Conservation (phyloP, 1,140 invertebrate genomes). For the Formica exsecta region DNA sequence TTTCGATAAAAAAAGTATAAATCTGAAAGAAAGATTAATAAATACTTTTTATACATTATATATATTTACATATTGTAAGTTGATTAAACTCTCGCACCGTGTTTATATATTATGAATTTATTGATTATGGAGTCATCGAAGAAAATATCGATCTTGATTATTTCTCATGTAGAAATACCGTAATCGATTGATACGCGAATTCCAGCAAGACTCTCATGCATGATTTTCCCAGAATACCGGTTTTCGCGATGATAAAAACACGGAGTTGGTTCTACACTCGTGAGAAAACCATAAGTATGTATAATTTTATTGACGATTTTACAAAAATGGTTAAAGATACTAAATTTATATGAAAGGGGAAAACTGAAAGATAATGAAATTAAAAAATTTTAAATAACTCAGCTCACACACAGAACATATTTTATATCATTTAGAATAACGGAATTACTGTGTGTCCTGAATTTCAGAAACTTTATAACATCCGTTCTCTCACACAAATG, state of each 20-base stretch:
- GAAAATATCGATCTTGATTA: conserved; percentile 20
- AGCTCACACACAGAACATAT: no score
- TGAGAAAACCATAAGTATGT: not conserved
- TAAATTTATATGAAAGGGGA: no score
- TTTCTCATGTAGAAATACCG: not conserved
- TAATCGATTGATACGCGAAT: conserved; percentile 28
- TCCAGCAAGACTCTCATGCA: not conserved
- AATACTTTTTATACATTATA: not conserved
- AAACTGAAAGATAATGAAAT: no score
- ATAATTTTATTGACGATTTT: no score
- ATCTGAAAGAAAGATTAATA: not conserved
- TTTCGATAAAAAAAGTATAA: not conserved
- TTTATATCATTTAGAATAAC: no score
- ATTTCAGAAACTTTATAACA: no score
- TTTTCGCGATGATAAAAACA: not conserved
- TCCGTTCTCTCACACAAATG: no score
- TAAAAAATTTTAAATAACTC: no score
- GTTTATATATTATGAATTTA: conserved; percentile 14
- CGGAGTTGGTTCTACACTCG: not conserved
- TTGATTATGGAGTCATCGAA: not conserved
- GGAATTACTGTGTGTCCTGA: no score
- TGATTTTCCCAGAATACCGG: conserved; percentile 34
- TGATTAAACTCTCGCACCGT: not conserved
- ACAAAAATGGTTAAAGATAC: no score
- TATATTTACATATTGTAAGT: not conserved